Evolutionary conservation across 1,140 invertebrate genomes (phyloP).

Genomic region (Chymomyza costata): DNA sequence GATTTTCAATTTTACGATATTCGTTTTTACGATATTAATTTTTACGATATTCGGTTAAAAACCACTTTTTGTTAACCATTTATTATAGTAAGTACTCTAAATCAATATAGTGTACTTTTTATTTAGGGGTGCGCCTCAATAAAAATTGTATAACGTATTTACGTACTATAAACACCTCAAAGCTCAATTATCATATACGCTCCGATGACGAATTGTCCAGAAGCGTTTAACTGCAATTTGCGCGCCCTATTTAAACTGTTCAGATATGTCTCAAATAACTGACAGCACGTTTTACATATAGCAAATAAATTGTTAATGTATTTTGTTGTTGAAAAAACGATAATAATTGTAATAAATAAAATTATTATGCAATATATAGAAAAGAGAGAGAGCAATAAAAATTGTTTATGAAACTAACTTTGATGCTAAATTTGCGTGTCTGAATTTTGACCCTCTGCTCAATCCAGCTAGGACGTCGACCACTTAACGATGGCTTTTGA

Average conservation of each 20-base stretch:
- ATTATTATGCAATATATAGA: constrained; percentile 62
- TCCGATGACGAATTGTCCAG: too few species aligned
- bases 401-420: constrained; percentile 75
- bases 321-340: constrained; percentile 30
- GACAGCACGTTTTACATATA: constrained; percentile 13
- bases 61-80: too few species aligned
- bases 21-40: too few species aligned
- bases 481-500: constrained; percentile 75
- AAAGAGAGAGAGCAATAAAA: constrained; percentile 61
- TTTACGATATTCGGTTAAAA: too few species aligned
- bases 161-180: too few species aligned
- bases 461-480: constrained; percentile 75
- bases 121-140: too few species aligned
- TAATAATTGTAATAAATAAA: constrained; percentile 39
- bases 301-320: constrained; percentile 13
- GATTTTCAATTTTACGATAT: too few species aligned
- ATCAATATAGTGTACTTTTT: too few species aligned
- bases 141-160: too few species aligned
- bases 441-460: constrained; percentile 75
- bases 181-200: too few species aligned
- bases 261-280: constrained; percentile 24
- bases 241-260: constrained; percentile 6
- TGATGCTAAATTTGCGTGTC: constrained; percentile 76
- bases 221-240: constrained; percentile 13
- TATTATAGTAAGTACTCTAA: too few species aligned